These are phyloP conservation scores for Irena cyanogastra DNA, from an alignment of 2,113 vertebrate species.

Conservation along the genomic window DNA sequence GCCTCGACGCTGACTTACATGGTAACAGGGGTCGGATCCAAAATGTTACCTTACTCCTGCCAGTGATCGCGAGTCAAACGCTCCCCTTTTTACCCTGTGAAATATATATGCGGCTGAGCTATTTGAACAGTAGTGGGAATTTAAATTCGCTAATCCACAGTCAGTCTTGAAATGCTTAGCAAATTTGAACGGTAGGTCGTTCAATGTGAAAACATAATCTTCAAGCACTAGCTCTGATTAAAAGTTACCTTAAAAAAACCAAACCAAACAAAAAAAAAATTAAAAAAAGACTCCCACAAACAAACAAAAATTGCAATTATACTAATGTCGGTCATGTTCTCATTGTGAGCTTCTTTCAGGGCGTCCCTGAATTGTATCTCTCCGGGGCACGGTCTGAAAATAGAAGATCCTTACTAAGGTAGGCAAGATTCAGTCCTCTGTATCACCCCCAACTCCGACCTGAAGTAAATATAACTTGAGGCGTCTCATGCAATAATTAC, in stretches of 20 bases:
- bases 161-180: neutral
- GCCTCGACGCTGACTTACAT: neutral
- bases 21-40: neutral
- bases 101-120: slow-evolving; percentile 1
- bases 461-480: neutral
- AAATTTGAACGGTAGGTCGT: neutral
- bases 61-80: neutral
- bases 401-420: neutral
- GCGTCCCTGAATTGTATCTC: neutral
- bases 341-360: neutral
- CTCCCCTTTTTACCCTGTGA: neutral
- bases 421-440: neutral
- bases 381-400: neutral
- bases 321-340: neutral
- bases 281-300: neutral
- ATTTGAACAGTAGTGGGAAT: slow-evolving; percentile 47
- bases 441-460: neutral
- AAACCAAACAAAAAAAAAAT: neutral
- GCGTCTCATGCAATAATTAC: neutral
- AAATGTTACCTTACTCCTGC: slow-evolving; percentile 21
- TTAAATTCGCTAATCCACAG: slow-evolving; percentile 11
- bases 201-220: neutral
- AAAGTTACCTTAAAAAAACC: neutral
- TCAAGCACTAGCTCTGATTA: neutral
- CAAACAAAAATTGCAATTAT: neutral